Base-by-base conservation (phyloP, 2,888 invertebrate genomes). In the Calameuta filiformis region DNA sequence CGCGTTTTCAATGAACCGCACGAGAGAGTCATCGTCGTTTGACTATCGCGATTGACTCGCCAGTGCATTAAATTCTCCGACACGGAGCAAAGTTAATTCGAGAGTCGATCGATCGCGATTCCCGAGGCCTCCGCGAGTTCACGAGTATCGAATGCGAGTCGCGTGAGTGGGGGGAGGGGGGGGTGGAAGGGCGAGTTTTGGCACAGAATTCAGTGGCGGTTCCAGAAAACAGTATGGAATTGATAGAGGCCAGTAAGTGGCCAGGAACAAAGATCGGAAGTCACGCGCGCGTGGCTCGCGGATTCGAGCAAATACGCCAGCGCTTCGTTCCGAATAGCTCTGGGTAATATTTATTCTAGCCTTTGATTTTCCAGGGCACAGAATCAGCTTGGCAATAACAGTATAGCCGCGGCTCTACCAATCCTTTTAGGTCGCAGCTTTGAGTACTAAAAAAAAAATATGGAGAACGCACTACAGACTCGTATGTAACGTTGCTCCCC, bases 291-390 rank as follows among this genome's bases (percentile, higher is more conserved):
- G 69, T 6, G 69, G 33, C 35, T 35, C 73, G 35, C 6, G 73
- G 73, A 73, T 35, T 76, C 79, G 79, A 73, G 73, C 79, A 79
- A 79, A 79, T 35, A 79, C 34, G 23, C 69, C 37, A 4, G 75
- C 23, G 40, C n/a, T 37, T 31, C 75, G 75, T n/a, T 75, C 40
- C 56, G 79, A 12, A 31, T 69, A 1, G 69, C 69, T 69, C n/a
- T 69, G 37, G 37, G 75, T 76, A 76, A 76, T 79, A 76, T 79
- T 79, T 79, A 79, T 79, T 68, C 76, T 76, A 69, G 73, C 79
- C 76, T 79, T 79, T 79, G 76, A 79, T 79, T 79, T 76, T 73
- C 11, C 35, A n/a, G 33, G n/a, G 33, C 33, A 12, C 35, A 12
- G 35, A 31, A 31, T 9, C 69, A 11, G 30, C 30, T 33, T 12